These are phyloP conservation scores for Grantiella picta DNA, from an alignment of 2,113 vertebrate genomes.

Conservation along the genomic window DNA sequence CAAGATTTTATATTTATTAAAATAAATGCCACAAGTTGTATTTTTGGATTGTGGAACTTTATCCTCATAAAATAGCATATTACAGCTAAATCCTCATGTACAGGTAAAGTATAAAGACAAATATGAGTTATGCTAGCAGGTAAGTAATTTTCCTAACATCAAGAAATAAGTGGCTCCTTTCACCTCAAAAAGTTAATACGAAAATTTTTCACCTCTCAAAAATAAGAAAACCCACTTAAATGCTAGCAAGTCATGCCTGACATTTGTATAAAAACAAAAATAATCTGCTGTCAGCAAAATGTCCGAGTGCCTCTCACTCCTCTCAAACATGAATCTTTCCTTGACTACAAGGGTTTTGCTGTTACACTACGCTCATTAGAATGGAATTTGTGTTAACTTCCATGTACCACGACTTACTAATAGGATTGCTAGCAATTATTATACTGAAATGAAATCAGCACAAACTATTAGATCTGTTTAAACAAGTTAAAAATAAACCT, in stretches of 20 bases:
- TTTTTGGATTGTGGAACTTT: slow-evolving; percentile 15
- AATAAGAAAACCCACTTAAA: slow-evolving; percentile 72
- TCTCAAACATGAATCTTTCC: slow-evolving; percentile 74
- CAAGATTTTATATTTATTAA: slow-evolving; percentile 39
- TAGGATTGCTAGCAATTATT: slow-evolving; percentile 86
- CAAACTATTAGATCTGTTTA: slow-evolving; percentile 87
- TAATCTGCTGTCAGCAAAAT: slow-evolving; percentile 89
- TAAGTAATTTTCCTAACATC: neutral
- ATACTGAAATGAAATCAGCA: slow-evolving; percentile 85
- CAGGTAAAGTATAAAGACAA: slow-evolving; percentile 33
- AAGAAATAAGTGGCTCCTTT: slow-evolving; percentile 9
- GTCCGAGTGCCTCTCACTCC: slow-evolving; percentile 79
- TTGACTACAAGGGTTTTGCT: slow-evolving; percentile 78
- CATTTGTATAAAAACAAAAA: slow-evolving; percentile 88
- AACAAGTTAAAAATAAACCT: slow-evolving; percentile 88
- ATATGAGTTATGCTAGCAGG: neutral
- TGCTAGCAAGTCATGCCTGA: slow-evolving; percentile 79
- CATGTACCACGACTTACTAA: slow-evolving; percentile 83
- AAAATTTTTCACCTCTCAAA: slow-evolving; percentile 43
- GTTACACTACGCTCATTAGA: slow-evolving; percentile 88
- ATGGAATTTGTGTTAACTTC: slow-evolving; percentile 98
- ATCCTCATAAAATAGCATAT: neutral
- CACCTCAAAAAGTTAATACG: neutral
- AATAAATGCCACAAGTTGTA: slow-evolving; percentile 11
- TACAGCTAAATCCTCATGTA: neutral